These are phyloP conservation scores for Calidris pygmaea DNA, from an alignment of 2,113 vertebrate species.

Conservation along the genomic window DNA sequence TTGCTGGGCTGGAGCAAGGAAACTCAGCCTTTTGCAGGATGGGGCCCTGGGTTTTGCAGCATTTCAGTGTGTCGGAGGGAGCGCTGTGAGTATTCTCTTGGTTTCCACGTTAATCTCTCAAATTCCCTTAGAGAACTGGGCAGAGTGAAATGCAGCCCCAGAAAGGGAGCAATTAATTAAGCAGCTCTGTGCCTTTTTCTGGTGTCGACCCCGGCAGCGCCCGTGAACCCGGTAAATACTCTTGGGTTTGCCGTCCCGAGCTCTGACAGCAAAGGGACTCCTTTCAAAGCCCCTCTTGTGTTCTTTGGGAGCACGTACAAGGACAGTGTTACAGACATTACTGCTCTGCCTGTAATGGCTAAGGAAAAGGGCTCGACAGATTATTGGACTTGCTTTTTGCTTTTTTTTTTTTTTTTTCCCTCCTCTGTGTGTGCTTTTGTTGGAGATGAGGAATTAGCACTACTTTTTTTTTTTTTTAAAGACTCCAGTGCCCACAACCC, in stretches of 20 bases:
- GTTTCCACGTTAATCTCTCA: not conserved
- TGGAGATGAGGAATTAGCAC: not conserved
- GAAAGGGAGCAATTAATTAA: conserved; percentile 34
- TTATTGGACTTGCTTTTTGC: not conserved
- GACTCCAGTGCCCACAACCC: not conserved
- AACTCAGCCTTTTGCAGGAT: not conserved
- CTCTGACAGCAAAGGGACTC: conserved; percentile 16
- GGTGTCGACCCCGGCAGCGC: not conserved
- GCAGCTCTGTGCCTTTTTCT: not conserved
- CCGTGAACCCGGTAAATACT: not conserved
- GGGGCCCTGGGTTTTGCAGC: not conserved
- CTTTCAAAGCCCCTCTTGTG: conserved; percentile 46
- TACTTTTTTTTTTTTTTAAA: not conserved
- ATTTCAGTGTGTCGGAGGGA: not conserved
- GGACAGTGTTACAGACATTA: not conserved
- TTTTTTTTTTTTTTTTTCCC: not conserved
- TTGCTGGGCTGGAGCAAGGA: not conserved
- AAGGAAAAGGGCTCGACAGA: not conserved
- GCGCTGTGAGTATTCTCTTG: not conserved
- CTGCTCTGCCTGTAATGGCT: not conserved
- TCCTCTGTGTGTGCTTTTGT: not conserved
- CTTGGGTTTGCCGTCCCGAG: not conserved
- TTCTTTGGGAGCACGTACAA: conserved; percentile 10
- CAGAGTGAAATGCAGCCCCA: not conserved
- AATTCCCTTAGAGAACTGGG: not conserved